A percentile compares a stretch with the other conserved stretches of the same genome.
These are phyloP conservation scores for Anoplius nigerrimus DNA, from an alignment of 2,888 invertebrate species.

Conservation along the genomic window DNA sequence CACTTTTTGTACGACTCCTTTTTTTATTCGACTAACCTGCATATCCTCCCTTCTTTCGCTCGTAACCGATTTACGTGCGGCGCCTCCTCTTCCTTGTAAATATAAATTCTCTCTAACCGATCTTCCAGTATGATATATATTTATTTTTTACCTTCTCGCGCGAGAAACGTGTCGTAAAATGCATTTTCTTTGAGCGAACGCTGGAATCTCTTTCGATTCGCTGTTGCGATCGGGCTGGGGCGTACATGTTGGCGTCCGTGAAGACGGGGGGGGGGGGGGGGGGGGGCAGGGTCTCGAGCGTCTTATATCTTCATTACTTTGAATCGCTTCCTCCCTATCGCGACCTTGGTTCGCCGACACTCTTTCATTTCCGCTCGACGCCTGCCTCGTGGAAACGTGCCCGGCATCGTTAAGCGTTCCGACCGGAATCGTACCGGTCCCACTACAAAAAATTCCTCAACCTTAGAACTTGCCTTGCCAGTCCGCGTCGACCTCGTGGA, in stretches of 20 bases:
- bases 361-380: no score
- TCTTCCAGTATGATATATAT: slow-evolving; percentile 69
- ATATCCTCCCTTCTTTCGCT: slow-evolving; percentile 41
- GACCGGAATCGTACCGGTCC: no score
- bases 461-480: no score
- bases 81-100: slow-evolving; percentile 59
- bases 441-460: no score
- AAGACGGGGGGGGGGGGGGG: background rate
- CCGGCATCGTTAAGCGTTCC: no score
- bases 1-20: slow-evolving; percentile 4
- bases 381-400: no score
- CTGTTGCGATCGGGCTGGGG: no score
- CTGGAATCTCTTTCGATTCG: background rate
- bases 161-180: background rate
- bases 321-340: background rate
- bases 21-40: slow-evolving; percentile 17
- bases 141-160: slow-evolving; percentile 62
- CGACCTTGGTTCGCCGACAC: no score
- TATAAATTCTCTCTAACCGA: slow-evolving; percentile 61
- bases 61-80: slow-evolving; percentile 56
- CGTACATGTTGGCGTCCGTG: no score
- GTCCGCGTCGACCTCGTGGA: no score
- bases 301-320: background rate
- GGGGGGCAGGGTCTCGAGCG: background rate
- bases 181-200: background rate